phyloP scores from a whole-genome alignment of 2,888 invertebrate species.

The Agrilus cyanescens region DNA sequence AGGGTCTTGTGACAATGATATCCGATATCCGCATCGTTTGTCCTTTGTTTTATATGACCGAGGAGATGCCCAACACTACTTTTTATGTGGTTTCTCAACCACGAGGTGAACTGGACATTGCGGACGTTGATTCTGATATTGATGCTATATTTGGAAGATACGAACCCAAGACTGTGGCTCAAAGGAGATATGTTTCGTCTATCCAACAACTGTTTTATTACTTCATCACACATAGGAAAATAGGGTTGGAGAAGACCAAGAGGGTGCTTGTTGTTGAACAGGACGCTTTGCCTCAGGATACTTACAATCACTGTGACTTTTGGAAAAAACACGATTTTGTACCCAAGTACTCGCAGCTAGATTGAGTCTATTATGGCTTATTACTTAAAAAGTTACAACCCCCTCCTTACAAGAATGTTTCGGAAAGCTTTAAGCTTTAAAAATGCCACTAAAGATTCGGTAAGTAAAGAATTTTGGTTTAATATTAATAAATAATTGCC shows the following conservation, averaged over 20 bases:
- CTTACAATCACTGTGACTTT: conserved; percentile 63
- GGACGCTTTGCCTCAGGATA: conserved; percentile 51
- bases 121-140: conserved; percentile 47
- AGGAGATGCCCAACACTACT: conserved; percentile 49
- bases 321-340: conserved; percentile 67
- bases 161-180: conserved; percentile 58
- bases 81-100: conserved; percentile 65
- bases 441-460: too few relatives aligned
- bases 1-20: conserved; percentile 59
- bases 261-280: conserved; percentile 58
- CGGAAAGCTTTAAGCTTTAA: too few relatives aligned
- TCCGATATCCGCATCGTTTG: conserved; percentile 71
- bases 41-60: conserved; percentile 58
- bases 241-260: conserved; percentile 40
- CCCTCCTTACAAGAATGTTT: too few relatives aligned
- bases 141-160: conserved; percentile 75
- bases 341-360: conserved; percentile 61
- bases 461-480: too few relatives aligned
- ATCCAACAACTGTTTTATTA: conserved; percentile 76
- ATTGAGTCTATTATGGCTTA: conserved; percentile 38
- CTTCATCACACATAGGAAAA: conserved; percentile 65
- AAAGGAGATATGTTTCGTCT: conserved; percentile 61
- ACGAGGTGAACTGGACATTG: conserved; percentile 34
- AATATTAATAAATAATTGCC: too few relatives aligned
- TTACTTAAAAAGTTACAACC: too few relatives aligned